These are phyloP conservation scores for Athripsodes cinereus DNA, from an alignment of 2,888 invertebrate genomes.

Conservation along the genomic window DNA sequence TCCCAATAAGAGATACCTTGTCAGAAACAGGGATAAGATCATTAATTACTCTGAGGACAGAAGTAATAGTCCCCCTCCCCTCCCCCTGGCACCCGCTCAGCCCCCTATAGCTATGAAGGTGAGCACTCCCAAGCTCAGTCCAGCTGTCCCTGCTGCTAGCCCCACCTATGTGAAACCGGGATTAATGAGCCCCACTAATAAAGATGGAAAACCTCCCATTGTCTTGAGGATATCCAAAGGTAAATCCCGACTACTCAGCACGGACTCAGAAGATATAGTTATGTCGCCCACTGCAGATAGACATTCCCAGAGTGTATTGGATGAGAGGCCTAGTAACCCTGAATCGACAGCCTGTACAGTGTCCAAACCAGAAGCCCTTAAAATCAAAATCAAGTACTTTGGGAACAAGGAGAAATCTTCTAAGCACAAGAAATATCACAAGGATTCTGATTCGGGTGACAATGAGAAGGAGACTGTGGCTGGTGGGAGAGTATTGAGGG, in stretches of 20 bases:
- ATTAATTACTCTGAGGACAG: conserved; percentile 61
- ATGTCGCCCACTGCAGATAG: conserved; percentile 51
- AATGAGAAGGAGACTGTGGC: conserved; percentile 39
- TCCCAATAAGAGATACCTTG: conserved; percentile 48
- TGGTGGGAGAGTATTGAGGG: conserved; percentile 26
- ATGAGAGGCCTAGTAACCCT: conserved; percentile 42
- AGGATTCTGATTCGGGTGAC: conserved; percentile 13
- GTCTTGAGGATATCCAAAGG: conserved; percentile 82
- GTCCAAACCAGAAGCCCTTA: conserved; percentile 48
- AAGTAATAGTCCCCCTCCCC: conserved; percentile 43
- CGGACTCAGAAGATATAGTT: conserved; percentile 57
- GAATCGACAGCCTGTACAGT: conserved; percentile 46
- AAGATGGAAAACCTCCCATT: conserved; percentile 64
- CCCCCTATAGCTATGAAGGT: conserved; percentile 35
- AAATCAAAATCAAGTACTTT: conserved; percentile 47
- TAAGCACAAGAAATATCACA: conserved; percentile 38
- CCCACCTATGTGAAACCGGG: conserved; percentile 40
- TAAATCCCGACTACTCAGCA: conserved; percentile 59
- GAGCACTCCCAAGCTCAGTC: conserved; percentile 45
- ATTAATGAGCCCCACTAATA: conserved; percentile 46
- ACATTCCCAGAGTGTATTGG: conserved; percentile 45
- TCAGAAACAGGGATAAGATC: conserved; percentile 53
- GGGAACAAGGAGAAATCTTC: conserved; percentile 37
- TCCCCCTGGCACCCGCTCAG: conserved; percentile 27
- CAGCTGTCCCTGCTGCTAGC: conserved; percentile 41